Base-by-base conservation (phyloP, 2,113 vertebrate species). In the Nipponia nippon region DNA sequence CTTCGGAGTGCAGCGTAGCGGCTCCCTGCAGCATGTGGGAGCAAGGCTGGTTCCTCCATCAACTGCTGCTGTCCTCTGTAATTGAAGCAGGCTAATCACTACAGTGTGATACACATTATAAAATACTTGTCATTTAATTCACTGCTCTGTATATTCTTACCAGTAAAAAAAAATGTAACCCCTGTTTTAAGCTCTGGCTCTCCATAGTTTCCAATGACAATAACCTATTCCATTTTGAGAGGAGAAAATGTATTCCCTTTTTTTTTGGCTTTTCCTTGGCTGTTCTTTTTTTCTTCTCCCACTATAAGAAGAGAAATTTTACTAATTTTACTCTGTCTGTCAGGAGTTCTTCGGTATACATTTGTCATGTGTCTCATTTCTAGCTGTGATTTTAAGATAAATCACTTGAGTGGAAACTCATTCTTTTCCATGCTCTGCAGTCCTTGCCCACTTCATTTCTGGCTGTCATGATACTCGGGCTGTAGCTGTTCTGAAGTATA, bases 1-100 rank as follows among this genome's bases (percentile, higher is more conserved):
- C 7, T 10, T 55, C 70, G 38, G 62, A 27, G 36, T 4, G 1
- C 15, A 82, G 36, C 1, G 0, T 5, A 6, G 40, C 0, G 6
- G 40, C 47, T 67, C 21, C 40, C 47, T 34, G 36, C 49, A 70
- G 62, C 27, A 5, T 0, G 3, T 56, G 30, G 3, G 30, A 63
- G 42, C 42, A 29, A 44, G 44, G 44, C 44, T 65, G 38, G 7
- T 47, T 52, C 65, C 34, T 88, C 72, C 29, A 9, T 40, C 34
- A 65, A 4, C 23, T 66, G 46, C 34, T n/a, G 5, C 29, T 78
- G 79, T 53, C 30, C 47, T 26, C 38, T 72, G 38, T 59, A 59
- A 23, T 11, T 23, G 21, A 36, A 72, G 72, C 34, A 72, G 38
- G 25, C 44, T 76, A 36, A 76, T 76, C n/a, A 29, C 42, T 82